A percentile compares a stretch with the other conserved stretches of the same genome.
Conservation (phyloP, 2,113 vertebrate species). For the Chlamydotis undulata region DNA sequence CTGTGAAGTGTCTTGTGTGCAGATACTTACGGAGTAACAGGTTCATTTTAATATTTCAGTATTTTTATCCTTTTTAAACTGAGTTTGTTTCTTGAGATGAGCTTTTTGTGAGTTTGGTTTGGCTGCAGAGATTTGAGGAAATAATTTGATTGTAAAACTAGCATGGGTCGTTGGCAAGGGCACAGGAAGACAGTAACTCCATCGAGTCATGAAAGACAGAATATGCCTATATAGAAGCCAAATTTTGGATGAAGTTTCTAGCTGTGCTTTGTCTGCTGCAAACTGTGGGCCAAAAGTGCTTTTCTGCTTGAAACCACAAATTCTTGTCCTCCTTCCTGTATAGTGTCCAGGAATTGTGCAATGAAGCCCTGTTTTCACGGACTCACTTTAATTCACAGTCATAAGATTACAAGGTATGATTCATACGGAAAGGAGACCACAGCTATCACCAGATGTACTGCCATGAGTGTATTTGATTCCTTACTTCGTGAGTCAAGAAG, state of each 20-base stretch:
- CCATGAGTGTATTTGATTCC: neutral
- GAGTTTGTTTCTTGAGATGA: neutral
- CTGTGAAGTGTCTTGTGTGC: neutral
- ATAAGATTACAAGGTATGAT: neutral
- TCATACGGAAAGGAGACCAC: neutral
- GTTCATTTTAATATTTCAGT: neutral
- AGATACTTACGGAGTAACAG: neutral
- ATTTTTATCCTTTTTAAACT: neutral
- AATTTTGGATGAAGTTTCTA: neutral
- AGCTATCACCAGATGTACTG: fast-evolving
- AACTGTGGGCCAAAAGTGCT: neutral
- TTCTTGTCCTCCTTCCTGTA: neutral
- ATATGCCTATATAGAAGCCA: neutral
- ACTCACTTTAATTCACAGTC: neutral
- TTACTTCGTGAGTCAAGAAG: neutral
- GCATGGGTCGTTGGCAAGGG: neutral
- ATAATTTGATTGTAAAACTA: neutral
- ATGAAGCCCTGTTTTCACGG: neutral
- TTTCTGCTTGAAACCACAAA: neutral
- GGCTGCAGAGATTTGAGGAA: neutral
- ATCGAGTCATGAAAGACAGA: neutral
- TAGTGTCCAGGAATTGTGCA: neutral
- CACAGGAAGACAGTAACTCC: neutral
- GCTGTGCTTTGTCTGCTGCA: neutral
- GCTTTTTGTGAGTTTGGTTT: neutral